phyloP scores from a whole-genome alignment of 2,797 vertebrate species.

The Tinamus major region DNA sequence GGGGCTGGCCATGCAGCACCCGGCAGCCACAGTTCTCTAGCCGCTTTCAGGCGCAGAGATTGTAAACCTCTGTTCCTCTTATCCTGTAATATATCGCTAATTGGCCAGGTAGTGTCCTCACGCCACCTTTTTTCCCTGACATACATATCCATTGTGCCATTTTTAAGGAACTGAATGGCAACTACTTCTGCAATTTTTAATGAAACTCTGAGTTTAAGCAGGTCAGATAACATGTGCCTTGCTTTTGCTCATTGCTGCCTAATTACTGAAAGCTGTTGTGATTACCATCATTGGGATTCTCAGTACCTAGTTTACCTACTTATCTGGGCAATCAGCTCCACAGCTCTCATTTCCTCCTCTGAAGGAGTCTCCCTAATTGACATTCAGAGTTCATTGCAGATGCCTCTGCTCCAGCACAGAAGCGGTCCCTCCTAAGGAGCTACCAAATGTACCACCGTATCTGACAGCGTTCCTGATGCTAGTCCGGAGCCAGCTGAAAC shows the following conservation, averaged over 20 bases:
- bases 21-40: neutral
- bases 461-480: accelerated
- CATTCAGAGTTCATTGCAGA: neutral
- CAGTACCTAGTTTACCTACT: neutral
- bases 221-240: neutral
- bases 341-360: neutral
- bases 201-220: neutral
- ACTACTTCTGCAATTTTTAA: neutral
- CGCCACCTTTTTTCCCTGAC: neutral
- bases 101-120: neutral
- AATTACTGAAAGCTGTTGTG: neutral
- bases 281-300: neutral
- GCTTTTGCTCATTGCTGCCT: neutral
- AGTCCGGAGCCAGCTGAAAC: neutral
- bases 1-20: neutral
- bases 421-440: neutral
- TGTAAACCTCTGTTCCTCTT: neutral
- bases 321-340: neutral
- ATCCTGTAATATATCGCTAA: neutral
- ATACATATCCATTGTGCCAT: neutral
- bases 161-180: no score
- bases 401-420: neutral
- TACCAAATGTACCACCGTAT: neutral
- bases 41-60: neutral
- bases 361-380: neutral